phyloP scores from a whole-genome alignment of 1,140 invertebrate genomes.

The Drosophila obscura region DNA sequence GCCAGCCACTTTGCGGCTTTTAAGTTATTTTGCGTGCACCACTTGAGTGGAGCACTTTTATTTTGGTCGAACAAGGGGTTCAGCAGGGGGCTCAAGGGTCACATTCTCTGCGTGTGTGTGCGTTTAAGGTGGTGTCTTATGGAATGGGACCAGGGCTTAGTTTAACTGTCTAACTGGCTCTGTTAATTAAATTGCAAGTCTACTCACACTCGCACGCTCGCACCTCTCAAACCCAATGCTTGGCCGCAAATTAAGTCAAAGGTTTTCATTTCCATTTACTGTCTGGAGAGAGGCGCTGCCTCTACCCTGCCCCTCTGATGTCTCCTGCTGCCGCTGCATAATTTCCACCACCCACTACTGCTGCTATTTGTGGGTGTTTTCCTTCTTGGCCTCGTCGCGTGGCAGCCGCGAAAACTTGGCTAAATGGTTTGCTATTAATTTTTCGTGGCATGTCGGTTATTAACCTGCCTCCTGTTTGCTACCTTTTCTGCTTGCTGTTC shows the following conservation, averaged over 20 bases:
- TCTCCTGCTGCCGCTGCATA: conserved; percentile 44
- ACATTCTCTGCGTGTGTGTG: conserved; percentile 1
- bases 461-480: conserved; percentile 59
- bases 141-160: conserved; percentile 15
- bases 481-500: conserved; percentile 17
- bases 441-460: conserved; percentile 74
- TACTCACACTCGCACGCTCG: not conserved
- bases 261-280: conserved; percentile 36
- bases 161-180: conserved; percentile 56
- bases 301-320: not conserved
- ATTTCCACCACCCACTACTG: conserved; percentile 51
- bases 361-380: conserved; percentile 44
- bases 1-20: conserved; percentile 80
- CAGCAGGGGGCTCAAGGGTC: conserved; percentile 18
- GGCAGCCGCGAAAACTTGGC: conserved; percentile 32
- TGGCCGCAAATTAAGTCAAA: conserved; percentile 50
- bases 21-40: conserved; percentile 79
- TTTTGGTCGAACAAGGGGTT: conserved; percentile 24
- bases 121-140: not conserved
- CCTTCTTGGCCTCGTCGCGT: conserved; percentile 41
- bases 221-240: conserved; percentile 39
- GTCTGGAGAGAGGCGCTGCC: not conserved
- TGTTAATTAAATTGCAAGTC: conserved; percentile 58
- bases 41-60: conserved; percentile 62
- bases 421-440: conserved; percentile 79